phyloP scores from a whole-genome alignment of 2,888 invertebrate genomes.

The Cenopis cana region DNA sequence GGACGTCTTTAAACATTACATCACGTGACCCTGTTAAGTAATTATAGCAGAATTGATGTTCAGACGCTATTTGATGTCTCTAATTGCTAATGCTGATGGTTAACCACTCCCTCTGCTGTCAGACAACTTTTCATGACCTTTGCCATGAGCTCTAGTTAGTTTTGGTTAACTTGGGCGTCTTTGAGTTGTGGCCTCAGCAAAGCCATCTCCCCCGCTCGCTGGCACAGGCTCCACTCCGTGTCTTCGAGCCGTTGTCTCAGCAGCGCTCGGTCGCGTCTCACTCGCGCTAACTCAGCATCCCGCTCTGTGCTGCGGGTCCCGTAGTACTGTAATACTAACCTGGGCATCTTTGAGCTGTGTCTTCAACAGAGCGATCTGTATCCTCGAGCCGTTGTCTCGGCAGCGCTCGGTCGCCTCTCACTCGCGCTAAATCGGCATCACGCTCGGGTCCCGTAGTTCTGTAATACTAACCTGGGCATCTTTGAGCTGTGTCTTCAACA shows the following conservation, averaged over 20 bases:
- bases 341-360: constrained; percentile 91
- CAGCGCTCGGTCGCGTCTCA: constrained; percentile 86
- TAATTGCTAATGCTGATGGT: no score
- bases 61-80: no score
- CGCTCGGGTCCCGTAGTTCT: constrained; percentile 88
- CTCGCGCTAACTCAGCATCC: constrained; percentile 82
- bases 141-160: no score
- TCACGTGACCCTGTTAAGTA: no score
- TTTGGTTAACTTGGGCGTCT: constrained; percentile 87
- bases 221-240: constrained; percentile 92
- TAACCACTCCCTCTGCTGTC: no score
- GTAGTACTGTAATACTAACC: constrained; percentile 86
- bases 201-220: constrained; percentile 91
- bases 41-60: no score
- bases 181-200: constrained; percentile 92
- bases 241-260: constrained; percentile 89
- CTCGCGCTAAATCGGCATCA: constrained; percentile 82
- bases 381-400: constrained; percentile 89
- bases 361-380: constrained; percentile 91
- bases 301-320: constrained; percentile 86
- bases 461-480: constrained; percentile 86
- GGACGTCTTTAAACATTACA: no score
- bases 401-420: constrained; percentile 86
- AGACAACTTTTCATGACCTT: no score
- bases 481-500: constrained; percentile 92